phyloP scores from a whole-genome alignment of 2,888 invertebrate species.

The Drosophila mimetica region DNA sequence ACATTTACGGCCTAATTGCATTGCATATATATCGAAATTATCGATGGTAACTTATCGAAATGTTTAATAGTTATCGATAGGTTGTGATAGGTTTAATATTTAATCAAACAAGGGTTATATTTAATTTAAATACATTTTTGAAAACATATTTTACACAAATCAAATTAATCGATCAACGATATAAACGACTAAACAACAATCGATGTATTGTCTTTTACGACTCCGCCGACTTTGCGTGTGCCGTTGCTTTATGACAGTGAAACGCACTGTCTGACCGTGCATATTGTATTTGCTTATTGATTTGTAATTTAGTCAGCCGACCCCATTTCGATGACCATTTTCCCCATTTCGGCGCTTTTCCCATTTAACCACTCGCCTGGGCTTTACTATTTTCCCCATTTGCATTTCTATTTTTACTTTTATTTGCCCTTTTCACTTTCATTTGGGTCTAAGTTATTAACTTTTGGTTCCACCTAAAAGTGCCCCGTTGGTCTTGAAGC shows the following conservation, averaged over 20 bases:
- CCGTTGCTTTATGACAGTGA: constrained; percentile 1
- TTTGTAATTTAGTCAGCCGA: constrained; percentile 63
- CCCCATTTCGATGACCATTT: constrained; percentile 41
- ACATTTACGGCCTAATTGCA: not conserved
- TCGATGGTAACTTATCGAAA: not conserved
- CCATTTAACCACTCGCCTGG: constrained; percentile 19
- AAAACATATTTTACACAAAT: not conserved
- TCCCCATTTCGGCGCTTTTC: constrained; percentile 16
- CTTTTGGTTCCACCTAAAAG: constrained; percentile 29
- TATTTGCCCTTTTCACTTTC: constrained; percentile 60
- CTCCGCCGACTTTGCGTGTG: constrained; percentile 1
- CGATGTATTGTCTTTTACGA: not conserved
- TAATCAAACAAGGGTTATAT: not conserved
- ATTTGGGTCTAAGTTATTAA: constrained; percentile 59
- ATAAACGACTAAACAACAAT: not conserved
- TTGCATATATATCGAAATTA: not conserved
- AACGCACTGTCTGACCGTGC: constrained; percentile 21
- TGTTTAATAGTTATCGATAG: not conserved
- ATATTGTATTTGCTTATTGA: constrained; percentile 60
- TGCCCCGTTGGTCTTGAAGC: constrained; percentile 16
- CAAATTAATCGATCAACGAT: not conserved
- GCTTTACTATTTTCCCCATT: constrained; percentile 27
- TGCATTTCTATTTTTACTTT: constrained; percentile 45
- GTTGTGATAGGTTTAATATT: not conserved
- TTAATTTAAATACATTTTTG: not conserved